Percentiles rank a stretch among this genome's conserved stretches.
phyloP scores from a whole-genome alignment of 1,140 invertebrate species.

The Drosophila dunni region DNA sequence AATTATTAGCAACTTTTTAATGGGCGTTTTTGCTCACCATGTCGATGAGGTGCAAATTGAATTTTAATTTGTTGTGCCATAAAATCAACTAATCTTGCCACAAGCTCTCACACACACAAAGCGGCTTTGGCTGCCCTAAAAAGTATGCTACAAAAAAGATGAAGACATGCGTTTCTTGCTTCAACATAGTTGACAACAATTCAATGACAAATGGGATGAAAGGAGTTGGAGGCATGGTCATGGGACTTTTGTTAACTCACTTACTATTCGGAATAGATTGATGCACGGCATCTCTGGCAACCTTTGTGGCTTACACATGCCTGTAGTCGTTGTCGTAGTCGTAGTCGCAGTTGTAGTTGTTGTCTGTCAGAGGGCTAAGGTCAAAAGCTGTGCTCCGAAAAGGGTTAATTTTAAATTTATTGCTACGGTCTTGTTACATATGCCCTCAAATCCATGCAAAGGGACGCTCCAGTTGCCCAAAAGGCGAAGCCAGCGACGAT shows the following conservation, averaged over 20 bases:
- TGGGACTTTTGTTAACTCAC: conserved; percentile 2
- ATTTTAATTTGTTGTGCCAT: conserved; percentile 34
- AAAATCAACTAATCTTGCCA: conserved; percentile 22
- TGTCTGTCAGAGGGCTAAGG: conserved; percentile 47
- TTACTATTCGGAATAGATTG: conserved; percentile 31
- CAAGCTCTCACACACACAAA: background rate
- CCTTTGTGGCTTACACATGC: background rate
- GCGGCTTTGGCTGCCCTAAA: background rate
- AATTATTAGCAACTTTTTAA: conserved; percentile 2
- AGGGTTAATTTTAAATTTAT: conserved; percentile 84
- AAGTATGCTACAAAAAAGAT: conserved; percentile 12
- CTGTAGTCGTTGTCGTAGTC: conserved; percentile 1
- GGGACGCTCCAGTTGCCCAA: conserved; percentile 35
- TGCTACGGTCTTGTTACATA: conserved; percentile 60
- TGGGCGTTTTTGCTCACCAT: background rate
- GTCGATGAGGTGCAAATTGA: conserved; percentile 21
- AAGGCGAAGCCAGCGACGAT: background rate
- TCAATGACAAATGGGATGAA: background rate
- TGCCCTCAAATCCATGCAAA: conserved; percentile 50
- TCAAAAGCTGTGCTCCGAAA: conserved; percentile 70
- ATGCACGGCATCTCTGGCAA: conserved; percentile 2
- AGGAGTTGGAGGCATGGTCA: background rate
- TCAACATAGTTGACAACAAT: conserved; percentile 37
- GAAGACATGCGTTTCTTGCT: conserved; percentile 9
- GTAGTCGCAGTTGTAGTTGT: background rate